These are phyloP conservation scores for Myotis vivesi DNA, from an alignment of 2,797 vertebrate species.

Conservation along the genomic window DNA sequence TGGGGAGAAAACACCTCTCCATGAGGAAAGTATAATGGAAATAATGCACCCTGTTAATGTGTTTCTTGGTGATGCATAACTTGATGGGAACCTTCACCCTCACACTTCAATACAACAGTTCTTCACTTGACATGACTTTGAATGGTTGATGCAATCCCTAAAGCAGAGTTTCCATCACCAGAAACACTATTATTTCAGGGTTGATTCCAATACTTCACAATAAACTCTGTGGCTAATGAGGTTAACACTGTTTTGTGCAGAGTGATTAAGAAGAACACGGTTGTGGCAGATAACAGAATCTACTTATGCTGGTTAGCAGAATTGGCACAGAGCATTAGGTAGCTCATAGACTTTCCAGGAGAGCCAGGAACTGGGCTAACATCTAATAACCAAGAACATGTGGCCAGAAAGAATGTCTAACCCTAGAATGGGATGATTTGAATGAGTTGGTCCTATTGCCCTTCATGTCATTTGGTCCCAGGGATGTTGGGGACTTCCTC, in stretches of 20 bases:
- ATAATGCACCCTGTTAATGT: neutral
- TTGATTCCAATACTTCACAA: neutral
- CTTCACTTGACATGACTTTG: neutral
- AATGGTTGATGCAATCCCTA: neutral
- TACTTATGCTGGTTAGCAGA: neutral
- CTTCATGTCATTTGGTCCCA: neutral
- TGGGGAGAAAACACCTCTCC: neutral
- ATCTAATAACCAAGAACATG: neutral
- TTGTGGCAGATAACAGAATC: neutral
- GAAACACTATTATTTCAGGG: neutral
- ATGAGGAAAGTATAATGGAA: neutral
- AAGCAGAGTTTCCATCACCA: neutral
- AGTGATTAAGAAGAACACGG: neutral
- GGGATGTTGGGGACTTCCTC: neutral
- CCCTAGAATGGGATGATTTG: neutral
- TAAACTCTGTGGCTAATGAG: neutral
- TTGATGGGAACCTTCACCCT: neutral
- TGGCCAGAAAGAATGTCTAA: neutral
- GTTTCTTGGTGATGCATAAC: neutral
- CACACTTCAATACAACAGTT: neutral
- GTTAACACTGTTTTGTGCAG: neutral
- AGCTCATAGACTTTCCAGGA: neutral
- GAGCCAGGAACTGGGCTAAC: neutral
- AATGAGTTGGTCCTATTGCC: neutral
- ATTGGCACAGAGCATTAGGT: neutral